A percentile compares a stretch with the other conserved stretches of the same genome.
phyloP scores from a whole-genome alignment of 2,797 vertebrate species.

The Amphiprion clarkii region DNA sequence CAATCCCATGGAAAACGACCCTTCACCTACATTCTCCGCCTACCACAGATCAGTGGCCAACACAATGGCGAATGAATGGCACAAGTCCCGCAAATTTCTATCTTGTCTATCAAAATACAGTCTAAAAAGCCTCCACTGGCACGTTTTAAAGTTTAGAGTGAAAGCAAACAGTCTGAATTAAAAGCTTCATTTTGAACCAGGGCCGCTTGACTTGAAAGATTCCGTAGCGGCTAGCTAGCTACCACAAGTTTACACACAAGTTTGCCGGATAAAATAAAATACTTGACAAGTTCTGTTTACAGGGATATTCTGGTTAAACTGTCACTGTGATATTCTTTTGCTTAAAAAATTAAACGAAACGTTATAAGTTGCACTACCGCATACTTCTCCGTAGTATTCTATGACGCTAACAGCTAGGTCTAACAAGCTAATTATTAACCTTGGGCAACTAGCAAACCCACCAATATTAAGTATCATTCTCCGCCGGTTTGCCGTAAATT shows the following conservation, averaged over 20 bases:
- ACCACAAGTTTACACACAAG: neutral
- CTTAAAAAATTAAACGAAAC: neutral
- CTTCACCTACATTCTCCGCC: constrained; percentile 79
- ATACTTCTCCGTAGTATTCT: neutral
- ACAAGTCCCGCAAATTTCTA: neutral
- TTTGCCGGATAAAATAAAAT: neutral
- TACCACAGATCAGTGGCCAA: constrained; percentile 23
- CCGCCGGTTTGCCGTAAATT: accelerated
- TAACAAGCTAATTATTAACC: constrained; percentile 49
- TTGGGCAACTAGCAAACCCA: neutral
- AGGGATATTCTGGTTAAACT: accelerated
- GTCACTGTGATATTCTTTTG: neutral
- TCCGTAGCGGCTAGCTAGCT: constrained; percentile 28
- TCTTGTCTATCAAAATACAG: neutral
- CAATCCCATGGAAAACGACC: constrained; percentile 62
- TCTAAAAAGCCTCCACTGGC: accelerated
- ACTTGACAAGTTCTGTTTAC: too few relatives aligned
- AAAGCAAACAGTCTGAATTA: neutral
- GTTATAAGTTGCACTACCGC: neutral
- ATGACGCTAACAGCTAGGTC: constrained; percentile 37
- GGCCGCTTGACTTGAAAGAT: neutral
- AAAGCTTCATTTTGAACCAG: neutral
- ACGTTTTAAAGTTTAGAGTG: neutral
- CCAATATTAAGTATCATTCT: neutral
- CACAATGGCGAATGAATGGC: constrained; percentile 43